Evolutionary conservation across 1,140 invertebrate genomes (phyloP), one percentile per base, ranked within the genome.

Genomic region (Orchestia grillus): DNA sequence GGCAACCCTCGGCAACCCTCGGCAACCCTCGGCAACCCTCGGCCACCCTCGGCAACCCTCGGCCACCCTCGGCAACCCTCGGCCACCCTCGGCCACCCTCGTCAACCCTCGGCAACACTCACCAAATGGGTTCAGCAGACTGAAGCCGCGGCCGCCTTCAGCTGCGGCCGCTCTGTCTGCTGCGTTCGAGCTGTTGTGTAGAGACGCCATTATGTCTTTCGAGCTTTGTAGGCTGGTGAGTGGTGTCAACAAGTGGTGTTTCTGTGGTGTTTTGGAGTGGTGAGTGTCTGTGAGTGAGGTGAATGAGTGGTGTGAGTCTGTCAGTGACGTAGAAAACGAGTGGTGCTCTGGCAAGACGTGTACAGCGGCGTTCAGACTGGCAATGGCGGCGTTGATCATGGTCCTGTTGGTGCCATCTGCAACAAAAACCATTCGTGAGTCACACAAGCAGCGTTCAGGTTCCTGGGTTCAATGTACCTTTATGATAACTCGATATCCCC

Each of bases 41-140:
- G n/a, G n/a, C n/a, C n/a, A n/a, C n/a, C n/a, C n/a, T n/a, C n/a
- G n/a, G n/a, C n/a, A n/a, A n/a, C n/a, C n/a, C n/a, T n/a, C n/a
- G n/a, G n/a, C n/a, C n/a, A n/a, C n/a, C n/a, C n/a, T n/a, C n/a
- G n/a, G n/a, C n/a, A n/a, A n/a, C n/a, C n/a, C n/a, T n/a, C n/a
- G n/a, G n/a, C n/a, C n/a, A n/a, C n/a, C n/a, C n/a, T n/a, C n/a
- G n/a, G n/a, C n/a, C n/a, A n/a, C n/a, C n/a, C n/a, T n/a, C n/a
- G n/a, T n/a, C n/a, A n/a, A n/a, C n/a, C n/a, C 19, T 53, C 6
- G 6, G 6, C 47, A 53, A 23, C 47, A 94, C 92, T 94, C 92
- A 94, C 92, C 92, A 94, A 94, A 94, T 40, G 92, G 92, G 47
- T 94, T 94, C 6, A 94, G 92, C 44, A 94, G 44, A 45, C 44